These are phyloP conservation scores for Apamea epomidion DNA, from an alignment of 2,888 invertebrate species.

Conservation along the genomic window DNA sequence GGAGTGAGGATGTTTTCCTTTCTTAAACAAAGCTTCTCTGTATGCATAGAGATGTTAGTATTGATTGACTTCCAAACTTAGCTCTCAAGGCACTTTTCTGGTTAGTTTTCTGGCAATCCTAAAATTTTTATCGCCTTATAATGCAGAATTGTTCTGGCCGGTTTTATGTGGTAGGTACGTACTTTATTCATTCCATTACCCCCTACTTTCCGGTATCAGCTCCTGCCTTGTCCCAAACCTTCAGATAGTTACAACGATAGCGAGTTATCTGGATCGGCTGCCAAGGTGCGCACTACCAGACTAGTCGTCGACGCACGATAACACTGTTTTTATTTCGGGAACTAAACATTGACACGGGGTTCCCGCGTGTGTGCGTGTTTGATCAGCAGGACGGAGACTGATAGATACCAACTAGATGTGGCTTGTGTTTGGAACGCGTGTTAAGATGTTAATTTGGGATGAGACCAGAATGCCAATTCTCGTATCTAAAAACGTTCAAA, in stretches of 20 bases:
- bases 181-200: neutral
- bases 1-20: neutral
- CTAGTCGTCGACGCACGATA: slow-evolving; percentile 84
- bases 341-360: slow-evolving; percentile 64
- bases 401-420: neutral
- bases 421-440: neutral
- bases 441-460: neutral
- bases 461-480: neutral
- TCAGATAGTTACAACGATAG: slow-evolving; percentile 70
- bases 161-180: neutral
- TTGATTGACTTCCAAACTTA: neutral
- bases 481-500: neutral
- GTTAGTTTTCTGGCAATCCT: neutral
- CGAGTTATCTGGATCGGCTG: slow-evolving; percentile 81
- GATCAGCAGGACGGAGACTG: slow-evolving; percentile 10
- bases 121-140: neutral
- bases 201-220: neutral
- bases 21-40: neutral
- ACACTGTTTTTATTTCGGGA: slow-evolving; percentile 71
- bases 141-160: no score
- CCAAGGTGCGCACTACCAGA: slow-evolving; percentile 85
- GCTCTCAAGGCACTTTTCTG: neutral
- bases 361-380: slow-evolving; percentile 34
- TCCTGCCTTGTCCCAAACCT: slow-evolving; percentile 42
- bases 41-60: neutral